A percentile compares a stretch with the other conserved stretches of the same genome.
These are phyloP conservation scores for Anolis sagrei DNA, from an alignment of 2,113 vertebrate species.

Conservation along the genomic window DNA sequence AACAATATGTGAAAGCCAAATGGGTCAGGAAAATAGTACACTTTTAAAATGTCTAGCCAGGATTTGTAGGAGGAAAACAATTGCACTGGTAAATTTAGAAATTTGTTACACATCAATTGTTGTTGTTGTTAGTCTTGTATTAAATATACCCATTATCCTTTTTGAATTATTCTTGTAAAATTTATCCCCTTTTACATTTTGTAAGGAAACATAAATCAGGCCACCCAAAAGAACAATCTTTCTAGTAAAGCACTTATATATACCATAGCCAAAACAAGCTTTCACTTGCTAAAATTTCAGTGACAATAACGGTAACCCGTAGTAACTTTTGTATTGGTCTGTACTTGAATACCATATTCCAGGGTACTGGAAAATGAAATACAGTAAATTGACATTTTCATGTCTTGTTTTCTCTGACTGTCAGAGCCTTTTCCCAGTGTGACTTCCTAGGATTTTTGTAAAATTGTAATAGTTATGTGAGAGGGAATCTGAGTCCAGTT, in stretches of 20 bases:
- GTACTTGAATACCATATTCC: too few species aligned
- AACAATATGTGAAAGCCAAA: constrained; percentile 27
- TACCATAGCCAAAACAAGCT: neutral
- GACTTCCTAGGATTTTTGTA: too few species aligned
- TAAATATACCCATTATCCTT: neutral
- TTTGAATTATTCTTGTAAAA: neutral
- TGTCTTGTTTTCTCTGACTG: too few species aligned
- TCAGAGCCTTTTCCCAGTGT: too few species aligned
- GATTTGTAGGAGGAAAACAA: constrained; percentile 29
- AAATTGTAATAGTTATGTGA: too few species aligned
- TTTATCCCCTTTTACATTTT: neutral
- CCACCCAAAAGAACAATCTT: neutral
- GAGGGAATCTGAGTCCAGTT: too few species aligned
- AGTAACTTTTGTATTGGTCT: too few species aligned
- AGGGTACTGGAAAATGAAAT: too few species aligned
- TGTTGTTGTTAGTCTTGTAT: rapidly evolving
- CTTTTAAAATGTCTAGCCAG: neutral
- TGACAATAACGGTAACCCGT: too few species aligned
- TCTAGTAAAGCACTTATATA: neutral
- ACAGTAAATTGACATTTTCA: too few species aligned
- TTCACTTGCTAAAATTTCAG: neutral
- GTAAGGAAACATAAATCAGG: neutral
- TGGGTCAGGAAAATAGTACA: constrained; percentile 15
- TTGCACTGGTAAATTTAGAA: constrained; percentile 14
- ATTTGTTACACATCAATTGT: neutral